Percentiles rank a stretch among this genome's conserved stretches.
Conservation (phyloP, 2,113 vertebrate species). For the Brachirus orientalis region DNA sequence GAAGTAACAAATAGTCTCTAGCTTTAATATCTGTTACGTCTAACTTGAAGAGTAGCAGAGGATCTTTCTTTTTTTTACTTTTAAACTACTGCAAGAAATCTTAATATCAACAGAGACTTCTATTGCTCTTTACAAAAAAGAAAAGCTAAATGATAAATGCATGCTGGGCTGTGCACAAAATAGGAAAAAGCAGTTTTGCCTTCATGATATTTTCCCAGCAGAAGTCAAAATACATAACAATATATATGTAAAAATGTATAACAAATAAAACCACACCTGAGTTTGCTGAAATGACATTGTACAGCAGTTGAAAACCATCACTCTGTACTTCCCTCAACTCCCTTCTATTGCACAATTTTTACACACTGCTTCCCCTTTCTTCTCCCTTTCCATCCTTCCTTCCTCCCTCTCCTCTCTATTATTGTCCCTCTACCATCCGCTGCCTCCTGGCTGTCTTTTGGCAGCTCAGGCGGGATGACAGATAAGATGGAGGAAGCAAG, state of each 20-base stretch:
- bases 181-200: too few relatives aligned
- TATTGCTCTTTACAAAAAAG: too few relatives aligned
- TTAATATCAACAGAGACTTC: too few relatives aligned
- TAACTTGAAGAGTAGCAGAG: too few relatives aligned
- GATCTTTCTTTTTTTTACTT: too few relatives aligned
- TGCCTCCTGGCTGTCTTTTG: slow-evolving; percentile 68
- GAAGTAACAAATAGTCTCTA: too few relatives aligned
- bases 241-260: too few relatives aligned
- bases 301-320: slow-evolving; percentile 41
- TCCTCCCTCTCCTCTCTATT: slow-evolving; percentile 51
- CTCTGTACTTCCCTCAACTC: slow-evolving; percentile 23
- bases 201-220: neutral
- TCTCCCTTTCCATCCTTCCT: slow-evolving; percentile 9
- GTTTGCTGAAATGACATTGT: slow-evolving; percentile 3
- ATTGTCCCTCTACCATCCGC: slow-evolving; percentile 51
- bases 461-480: slow-evolving; percentile 55
- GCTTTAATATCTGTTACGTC: too few relatives aligned
- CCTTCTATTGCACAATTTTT: slow-evolving; percentile 33
- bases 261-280: slow-evolving; percentile 13
- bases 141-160: too few relatives aligned
- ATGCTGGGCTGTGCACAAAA: too few relatives aligned
- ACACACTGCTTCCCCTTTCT: slow-evolving; percentile 24
- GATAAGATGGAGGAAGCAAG: slow-evolving; percentile 58
- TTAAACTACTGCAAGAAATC: too few relatives aligned
- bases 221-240: too few relatives aligned